phyloP scores from a whole-genome alignment of 1,140 invertebrate species.

The Dendroctonus ponderosae region DNA sequence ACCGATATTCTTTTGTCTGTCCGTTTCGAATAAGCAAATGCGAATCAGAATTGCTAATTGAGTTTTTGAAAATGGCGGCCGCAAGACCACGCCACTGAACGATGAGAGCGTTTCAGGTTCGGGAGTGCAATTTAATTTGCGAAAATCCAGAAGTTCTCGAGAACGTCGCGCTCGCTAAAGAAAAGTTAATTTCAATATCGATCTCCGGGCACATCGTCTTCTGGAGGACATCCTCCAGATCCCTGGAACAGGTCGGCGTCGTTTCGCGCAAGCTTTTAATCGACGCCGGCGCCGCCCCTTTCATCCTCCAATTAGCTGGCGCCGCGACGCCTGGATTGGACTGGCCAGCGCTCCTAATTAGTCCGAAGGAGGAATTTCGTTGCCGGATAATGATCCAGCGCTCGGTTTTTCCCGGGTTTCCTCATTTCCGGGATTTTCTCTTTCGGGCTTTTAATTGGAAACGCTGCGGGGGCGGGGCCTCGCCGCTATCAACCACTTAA shows the following conservation, averaged over 20 bases:
- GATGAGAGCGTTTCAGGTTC: background rate
- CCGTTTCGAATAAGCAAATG: constrained; percentile 43
- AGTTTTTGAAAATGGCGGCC: constrained; percentile 40
- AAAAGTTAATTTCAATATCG: constrained; percentile 10
- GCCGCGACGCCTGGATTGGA: constrained; percentile 41
- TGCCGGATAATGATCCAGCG: constrained; percentile 20
- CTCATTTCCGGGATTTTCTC: constrained; percentile 20
- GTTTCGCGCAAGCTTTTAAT: constrained; percentile 43
- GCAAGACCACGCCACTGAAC: background rate
- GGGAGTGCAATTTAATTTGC: no score
- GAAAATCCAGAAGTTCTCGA: no score
- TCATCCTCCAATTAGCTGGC: constrained; percentile 45
- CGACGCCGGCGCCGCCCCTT: constrained; percentile 43
- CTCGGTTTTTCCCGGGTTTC: constrained; percentile 18
- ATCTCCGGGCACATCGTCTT: constrained; percentile 10
- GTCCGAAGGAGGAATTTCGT: constrained; percentile 34
- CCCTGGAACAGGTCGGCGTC: constrained; percentile 13
- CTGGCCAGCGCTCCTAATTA: constrained; percentile 37
- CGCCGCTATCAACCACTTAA: constrained; percentile 6
- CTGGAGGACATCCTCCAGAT: constrained; percentile 17
- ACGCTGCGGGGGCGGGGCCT: constrained; percentile 8
- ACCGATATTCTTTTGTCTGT: constrained; percentile 45
- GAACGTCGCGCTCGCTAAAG: no score
- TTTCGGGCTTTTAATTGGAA: constrained; percentile 22
- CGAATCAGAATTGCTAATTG: constrained; percentile 47